Evolutionary conservation across 2,888 invertebrate genomes (phyloP), one percentile per base, ranked within the genome.

Genomic region (Lithophane socia): DNA sequence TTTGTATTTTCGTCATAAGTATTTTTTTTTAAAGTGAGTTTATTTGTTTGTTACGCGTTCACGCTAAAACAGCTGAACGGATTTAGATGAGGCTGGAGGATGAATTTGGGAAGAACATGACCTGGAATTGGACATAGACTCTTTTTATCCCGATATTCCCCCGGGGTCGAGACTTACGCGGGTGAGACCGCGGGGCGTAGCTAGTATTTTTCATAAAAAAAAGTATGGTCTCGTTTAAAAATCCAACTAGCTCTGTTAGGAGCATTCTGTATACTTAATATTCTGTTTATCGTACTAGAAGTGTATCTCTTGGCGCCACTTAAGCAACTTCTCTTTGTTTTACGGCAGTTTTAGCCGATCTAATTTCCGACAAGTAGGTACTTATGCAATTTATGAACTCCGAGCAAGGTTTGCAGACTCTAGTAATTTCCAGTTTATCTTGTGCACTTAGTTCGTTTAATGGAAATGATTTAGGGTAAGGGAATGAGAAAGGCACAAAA

Each of bases 361-460:
- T 85, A 75, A 85, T 85, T 84, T 78, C 82, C 47, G 47, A 61
- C 71, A 73, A 80, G 76, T n/a, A n/a, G n/a, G n/a, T 76, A 65
- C 63, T 66, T 52, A 70, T 65, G 52, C 29, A 73, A 76, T 72
- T 80, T 80, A 76, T 67, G 64, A 84, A 84, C 60, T 70, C 68
- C 13, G 42, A 61, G 18, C 54, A 37, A 49, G n/a, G 73, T 77
- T 47, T 64, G 52, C 66, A 60, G 44, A 49, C 61, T 70, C 16
- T 42, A 54, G 63, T 65, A 73, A 24, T 37, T 79, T 58, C 37
- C 60, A 71, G 64, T 80, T 75, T 70, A 73, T 70, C 73, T 73
- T 76, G 29, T 76, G 29, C 29, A 63, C 54, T 76, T 79, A 47
- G 63, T 61, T 75, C 37, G n/a, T 64, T 54, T 52, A 56, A 58